A percentile compares a stretch with the other conserved stretches of the same genome.
These are phyloP conservation scores for Tragelaphus buxtoni DNA, from an alignment of 2,113 vertebrate genomes.

Conservation along the genomic window DNA sequence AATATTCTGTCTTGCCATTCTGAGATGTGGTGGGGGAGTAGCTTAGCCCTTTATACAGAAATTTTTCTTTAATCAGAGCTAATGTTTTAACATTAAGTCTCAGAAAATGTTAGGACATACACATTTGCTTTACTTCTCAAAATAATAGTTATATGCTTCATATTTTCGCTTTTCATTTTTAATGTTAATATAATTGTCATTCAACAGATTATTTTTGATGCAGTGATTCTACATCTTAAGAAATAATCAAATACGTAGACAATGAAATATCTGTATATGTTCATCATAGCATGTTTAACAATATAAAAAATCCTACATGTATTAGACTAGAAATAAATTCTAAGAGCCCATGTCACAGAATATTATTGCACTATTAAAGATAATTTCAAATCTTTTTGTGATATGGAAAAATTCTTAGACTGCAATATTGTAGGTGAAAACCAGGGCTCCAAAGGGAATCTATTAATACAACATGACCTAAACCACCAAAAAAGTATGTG, in stretches of 20 bases:
- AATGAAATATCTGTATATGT: not conserved
- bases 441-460: not conserved
- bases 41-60: not conserved
- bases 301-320: not conserved
- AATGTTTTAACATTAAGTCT: not conserved
- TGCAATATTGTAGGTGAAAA: not conserved
- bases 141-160: not conserved
- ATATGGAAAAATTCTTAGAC: not conserved
- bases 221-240: not conserved
- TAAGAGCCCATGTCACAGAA: not conserved
- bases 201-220: not conserved
- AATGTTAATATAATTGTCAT: not conserved
- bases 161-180: not conserved
- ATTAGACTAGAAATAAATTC: not conserved
- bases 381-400: not conserved
- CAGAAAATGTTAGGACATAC: not conserved
- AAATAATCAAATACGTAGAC: not conserved
- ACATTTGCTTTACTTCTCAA: not conserved
- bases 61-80: not conserved
- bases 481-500: not conserved
- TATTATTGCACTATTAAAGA: not conserved
- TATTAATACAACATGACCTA: not conserved
- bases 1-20: not conserved
- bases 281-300: not conserved
- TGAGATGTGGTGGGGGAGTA: rapidly evolving